phyloP scores from a whole-genome alignment of 2,113 vertebrate species.

The Fukomys damarensis region DNA sequence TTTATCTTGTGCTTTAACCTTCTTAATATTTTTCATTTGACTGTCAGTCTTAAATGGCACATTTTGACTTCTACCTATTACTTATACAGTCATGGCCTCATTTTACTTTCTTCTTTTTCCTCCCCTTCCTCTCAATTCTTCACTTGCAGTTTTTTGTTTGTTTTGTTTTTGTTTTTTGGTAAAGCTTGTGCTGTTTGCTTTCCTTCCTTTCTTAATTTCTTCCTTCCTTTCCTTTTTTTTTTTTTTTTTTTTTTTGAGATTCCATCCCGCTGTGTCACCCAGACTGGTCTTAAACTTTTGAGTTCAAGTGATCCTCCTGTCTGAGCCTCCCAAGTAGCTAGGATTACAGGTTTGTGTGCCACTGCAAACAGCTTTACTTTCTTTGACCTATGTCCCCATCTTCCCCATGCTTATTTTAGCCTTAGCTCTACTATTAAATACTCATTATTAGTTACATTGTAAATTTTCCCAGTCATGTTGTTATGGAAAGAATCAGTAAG shows the following conservation, averaged over 20 bases:
- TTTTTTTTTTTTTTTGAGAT: background rate
- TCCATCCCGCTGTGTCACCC: background rate
- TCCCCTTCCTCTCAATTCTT: background rate
- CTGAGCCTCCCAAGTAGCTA: background rate
- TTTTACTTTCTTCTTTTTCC: background rate
- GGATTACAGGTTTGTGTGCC: background rate
- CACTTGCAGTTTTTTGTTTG: background rate
- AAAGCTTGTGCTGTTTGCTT: background rate
- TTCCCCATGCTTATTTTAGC: slow-evolving; percentile 6
- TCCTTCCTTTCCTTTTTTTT: background rate
- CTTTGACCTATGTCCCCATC: background rate
- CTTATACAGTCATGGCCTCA: background rate
- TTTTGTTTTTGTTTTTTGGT: too few relatives aligned
- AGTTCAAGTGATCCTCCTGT: background rate
- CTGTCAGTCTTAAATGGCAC: background rate
- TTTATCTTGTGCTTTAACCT: background rate
- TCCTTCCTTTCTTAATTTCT: background rate
- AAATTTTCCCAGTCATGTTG: background rate
- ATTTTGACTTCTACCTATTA: background rate
- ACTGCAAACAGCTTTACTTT: background rate
- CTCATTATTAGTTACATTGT: background rate
- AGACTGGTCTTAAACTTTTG: background rate
- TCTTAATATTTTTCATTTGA: background rate
- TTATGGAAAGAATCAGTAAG: too few relatives aligned
- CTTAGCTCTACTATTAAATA: background rate